These are phyloP conservation scores for Aplochiton taeniatus DNA, from an alignment of 2,797 vertebrate genomes.

Conservation along the genomic window DNA sequence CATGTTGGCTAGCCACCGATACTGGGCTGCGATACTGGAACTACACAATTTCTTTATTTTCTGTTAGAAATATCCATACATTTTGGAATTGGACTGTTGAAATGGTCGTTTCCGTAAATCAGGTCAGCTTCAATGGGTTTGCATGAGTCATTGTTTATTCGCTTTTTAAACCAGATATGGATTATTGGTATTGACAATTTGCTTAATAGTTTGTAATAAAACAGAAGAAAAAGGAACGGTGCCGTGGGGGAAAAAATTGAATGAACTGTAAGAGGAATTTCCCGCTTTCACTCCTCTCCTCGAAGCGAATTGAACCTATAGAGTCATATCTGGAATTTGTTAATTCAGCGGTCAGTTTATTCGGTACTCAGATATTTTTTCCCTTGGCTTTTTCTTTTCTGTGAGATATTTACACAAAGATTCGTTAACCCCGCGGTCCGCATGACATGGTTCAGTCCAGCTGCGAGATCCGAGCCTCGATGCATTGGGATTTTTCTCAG, in stretches of 20 bases:
- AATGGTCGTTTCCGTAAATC: slow-evolving; percentile 47
- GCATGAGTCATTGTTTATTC: slow-evolving; percentile 28
- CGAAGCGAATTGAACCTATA: slow-evolving; percentile 37
- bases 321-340: slow-evolving; percentile 44
- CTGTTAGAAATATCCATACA: slow-evolving; percentile 41
- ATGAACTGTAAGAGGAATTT: slow-evolving; percentile 53
- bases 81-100: slow-evolving; percentile 63
- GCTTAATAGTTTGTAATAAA: slow-evolving; percentile 55
- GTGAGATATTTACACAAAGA: slow-evolving; percentile 69
- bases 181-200: slow-evolving; percentile 57
- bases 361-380: slow-evolving; percentile 50
- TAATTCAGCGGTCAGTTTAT: slow-evolving; percentile 44
- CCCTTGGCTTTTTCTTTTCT: slow-evolving; percentile 50
- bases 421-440: slow-evolving; percentile 74
- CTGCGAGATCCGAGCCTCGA: slow-evolving; percentile 93
- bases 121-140: slow-evolving; percentile 46
- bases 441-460: slow-evolving; percentile 98
- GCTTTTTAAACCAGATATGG: slow-evolving; percentile 54
- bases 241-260: slow-evolving; percentile 44
- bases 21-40: slow-evolving; percentile 57
- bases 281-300: slow-evolving; percentile 26
- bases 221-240: slow-evolving; percentile 44
- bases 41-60: slow-evolving; percentile 51
- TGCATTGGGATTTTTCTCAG: slow-evolving; percentile 94
- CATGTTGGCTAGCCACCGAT: slow-evolving; percentile 46